Percentiles rank a stretch among this genome's conserved stretches.
These are phyloP conservation scores for Linnaemya tessellans DNA, from an alignment of 2,888 invertebrate species.

Conservation along the genomic window DNA sequence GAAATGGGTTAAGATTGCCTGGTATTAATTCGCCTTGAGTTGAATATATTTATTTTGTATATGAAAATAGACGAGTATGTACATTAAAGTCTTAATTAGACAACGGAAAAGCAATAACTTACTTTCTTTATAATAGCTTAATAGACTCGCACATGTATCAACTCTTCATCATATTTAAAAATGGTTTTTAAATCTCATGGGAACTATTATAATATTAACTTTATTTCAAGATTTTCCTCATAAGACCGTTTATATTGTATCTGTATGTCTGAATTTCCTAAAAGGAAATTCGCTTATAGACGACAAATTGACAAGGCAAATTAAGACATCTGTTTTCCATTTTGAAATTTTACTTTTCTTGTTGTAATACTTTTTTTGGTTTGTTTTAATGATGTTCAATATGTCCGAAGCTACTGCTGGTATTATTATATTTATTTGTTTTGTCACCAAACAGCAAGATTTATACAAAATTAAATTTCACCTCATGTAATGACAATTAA, in stretches of 20 bases:
- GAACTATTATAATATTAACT: constrained; percentile 18
- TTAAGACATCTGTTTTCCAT: constrained; percentile 48
- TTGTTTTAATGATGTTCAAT: constrained; percentile 58
- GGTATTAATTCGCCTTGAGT: too few species aligned
- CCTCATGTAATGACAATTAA: constrained; percentile 69
- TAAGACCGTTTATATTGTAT: background rate
- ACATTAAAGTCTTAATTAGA: background rate
- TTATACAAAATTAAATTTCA: constrained; percentile 63
- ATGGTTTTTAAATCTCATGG: constrained; percentile 22
- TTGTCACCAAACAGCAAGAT: constrained; percentile 20
- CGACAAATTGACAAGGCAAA: constrained; percentile 48
- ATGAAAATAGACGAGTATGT: too few species aligned
- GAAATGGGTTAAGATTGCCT: too few species aligned
- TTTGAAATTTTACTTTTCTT: constrained; percentile 20
- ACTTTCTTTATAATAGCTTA: too few species aligned
- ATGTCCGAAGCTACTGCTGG: constrained; percentile 11
- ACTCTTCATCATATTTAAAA: background rate
- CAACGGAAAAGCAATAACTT: too few species aligned
- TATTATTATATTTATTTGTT: background rate
- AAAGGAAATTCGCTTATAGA: constrained; percentile 33
- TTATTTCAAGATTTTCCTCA: background rate
- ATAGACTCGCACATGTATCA: background rate
- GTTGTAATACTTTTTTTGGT: constrained; percentile 37
- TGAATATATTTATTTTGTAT: too few species aligned
- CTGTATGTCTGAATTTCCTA: constrained; percentile 2